Evolutionary conservation across 1,140 invertebrate genomes (phyloP), one percentile per base, ranked within the genome.

Genomic region (Trachymyrmex cornetzi): DNA sequence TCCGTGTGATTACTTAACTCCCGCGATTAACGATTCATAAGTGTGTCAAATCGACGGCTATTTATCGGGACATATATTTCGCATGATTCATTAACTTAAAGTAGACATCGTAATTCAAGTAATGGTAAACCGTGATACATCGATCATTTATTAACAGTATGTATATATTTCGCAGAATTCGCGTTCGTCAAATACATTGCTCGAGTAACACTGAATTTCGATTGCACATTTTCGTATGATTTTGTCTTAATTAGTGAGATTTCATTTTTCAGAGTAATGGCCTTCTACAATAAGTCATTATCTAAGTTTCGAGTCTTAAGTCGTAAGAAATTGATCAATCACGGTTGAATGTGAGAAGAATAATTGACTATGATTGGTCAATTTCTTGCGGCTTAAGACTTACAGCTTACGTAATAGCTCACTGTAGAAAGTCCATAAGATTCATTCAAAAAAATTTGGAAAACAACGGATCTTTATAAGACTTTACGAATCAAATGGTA

Each of bases 101-200:
- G 64, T 67, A 67, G 64, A 67, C 34, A 67, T 22, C 34, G 34
- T 67, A 44, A 67, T 67, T 44, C 64, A 44, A 67, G 64, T 67
- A 67, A 67, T 67, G 64, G n/a, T 44, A 67, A 67, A 67, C 64
- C 64, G 64, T 67, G 34, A 44, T 67, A 67, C 34, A 67, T 67
- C 11, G 64, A 67, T 67, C n/a, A 67, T 67, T 67, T 38, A 67
- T 67, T 67, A 22, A 67, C 34, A n/a, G 64, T 19, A 44, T 44
- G 34, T n/a, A 38, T n/a, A 38, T 67, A 67, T 67, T 67, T 44
- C 64, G 34, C 64, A 6, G n/a, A 44, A 67, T 44, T 67, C 38
- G 34, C 34, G n/a, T 12, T 44, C 64, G 63, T 19, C 34, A 44
- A 44, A 67, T 22, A 5, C 11, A 34, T 22, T 22, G 34, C n/a